Base-by-base conservation (phyloP, 1,140 invertebrate species). In the Hypsibius dujardini region DNA sequence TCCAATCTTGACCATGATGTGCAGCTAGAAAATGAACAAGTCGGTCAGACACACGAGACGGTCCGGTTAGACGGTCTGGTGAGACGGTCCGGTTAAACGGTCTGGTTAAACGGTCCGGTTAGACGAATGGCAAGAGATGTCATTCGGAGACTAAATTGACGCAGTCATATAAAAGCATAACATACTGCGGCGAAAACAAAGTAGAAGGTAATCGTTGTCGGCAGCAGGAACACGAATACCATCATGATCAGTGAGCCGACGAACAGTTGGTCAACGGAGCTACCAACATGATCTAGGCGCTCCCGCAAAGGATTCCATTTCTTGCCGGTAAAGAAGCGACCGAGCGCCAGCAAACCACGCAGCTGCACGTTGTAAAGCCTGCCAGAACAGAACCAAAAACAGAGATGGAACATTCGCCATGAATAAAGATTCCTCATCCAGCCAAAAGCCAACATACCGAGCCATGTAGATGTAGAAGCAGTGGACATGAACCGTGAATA, bases 401-500 rank as follows among this genome's bases (percentile, higher is more conserved):
- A 2, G 28, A 73, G 47, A 47, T 47, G 47, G 14, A 14, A 56
- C 15, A 47, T 50, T 28, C 2, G 45, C 7, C 40, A 42, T 62
- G 28, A 2, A 60, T 1, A 14, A 74, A 47, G 46, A 1, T 3
- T 59, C 73, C 59, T 1, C 50, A 1, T 28, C n/a, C 73, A 56
- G 47, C 69, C 67, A 46, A 28, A 14, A 46, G 46, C 70, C 69
- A 70, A 73, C 74, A 78, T 78, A 92, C 90, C 89, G 88, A 70
- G 90, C 87, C 74, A 90, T 91, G 83, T 95, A 95, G 46, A 93
- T 88, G 81, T 95, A 94, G 77, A 95, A 93, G 77, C 91, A 95
- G 79, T 93, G 92, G 60, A 91, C 86, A 78, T 96, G 92, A 74
- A 95, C 87, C 50, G 90, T 92, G 46, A 88, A 86, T 59, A 93